Evolutionary conservation across 1,140 invertebrate genomes (phyloP).

Genomic region (Heliothis virescens): DNA sequence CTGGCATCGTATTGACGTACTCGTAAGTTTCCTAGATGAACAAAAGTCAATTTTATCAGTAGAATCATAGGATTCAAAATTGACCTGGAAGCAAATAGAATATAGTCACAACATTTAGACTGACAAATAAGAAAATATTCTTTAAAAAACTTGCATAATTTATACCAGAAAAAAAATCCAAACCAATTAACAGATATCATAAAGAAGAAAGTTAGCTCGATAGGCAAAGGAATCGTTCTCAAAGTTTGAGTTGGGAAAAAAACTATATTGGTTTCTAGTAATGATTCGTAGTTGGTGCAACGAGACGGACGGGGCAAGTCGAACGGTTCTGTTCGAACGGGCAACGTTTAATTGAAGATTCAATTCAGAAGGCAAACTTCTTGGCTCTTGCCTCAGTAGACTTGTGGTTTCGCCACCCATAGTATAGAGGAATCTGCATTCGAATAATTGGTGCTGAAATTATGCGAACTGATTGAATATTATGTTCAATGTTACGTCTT

Average conservation of each 20-base stretch:
- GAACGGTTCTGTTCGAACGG: conserved; percentile 8
- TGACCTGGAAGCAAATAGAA: too few relatives aligned
- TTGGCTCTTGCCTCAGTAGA: conserved; percentile 31
- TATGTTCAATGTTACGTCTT: conserved; percentile 25
- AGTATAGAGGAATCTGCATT: conserved; percentile 23
- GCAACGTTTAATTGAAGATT: conserved; percentile 56
- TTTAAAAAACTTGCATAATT: not conserved
- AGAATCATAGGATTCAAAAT: too few relatives aligned
- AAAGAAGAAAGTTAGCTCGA: conserved; percentile 4
- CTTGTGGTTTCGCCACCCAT: conserved; percentile 8
- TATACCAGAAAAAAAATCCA: conserved; percentile 12
- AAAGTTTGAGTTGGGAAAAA: conserved; percentile 33
- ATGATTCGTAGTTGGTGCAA: conserved; percentile 37
- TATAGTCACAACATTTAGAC: too few relatives aligned
- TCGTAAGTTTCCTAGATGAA: too few relatives aligned
- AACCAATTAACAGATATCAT: conserved; percentile 28
- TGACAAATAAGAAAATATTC: not conserved
- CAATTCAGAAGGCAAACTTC: conserved; percentile 57
- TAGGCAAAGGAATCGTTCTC: conserved; percentile 18
- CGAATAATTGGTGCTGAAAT: conserved; percentile 40
- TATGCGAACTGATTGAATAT: conserved; percentile 46
- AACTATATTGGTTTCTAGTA: conserved; percentile 26
- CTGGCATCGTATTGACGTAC: too few relatives aligned
- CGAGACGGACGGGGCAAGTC: conserved; percentile 8
- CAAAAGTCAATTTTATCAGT: too few relatives aligned